Evolutionary conservation across 2,797 vertebrate genomes (phyloP).

Genomic region (Syngnathus rostellatus): DNA sequence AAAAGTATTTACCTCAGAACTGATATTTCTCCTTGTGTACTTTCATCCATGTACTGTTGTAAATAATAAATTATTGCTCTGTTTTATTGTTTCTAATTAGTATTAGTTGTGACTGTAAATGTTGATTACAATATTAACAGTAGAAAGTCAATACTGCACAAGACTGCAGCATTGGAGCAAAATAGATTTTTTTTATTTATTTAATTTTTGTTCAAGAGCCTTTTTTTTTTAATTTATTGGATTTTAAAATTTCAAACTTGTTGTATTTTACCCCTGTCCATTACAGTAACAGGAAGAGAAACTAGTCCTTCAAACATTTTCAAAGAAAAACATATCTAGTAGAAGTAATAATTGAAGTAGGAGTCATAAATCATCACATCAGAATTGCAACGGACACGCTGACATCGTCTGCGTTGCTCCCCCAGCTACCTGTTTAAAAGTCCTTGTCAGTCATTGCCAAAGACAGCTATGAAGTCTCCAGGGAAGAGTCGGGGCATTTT

Average conservation of each 20-base stretch:
- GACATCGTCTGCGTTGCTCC: not conserved
- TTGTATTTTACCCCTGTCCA: too few species aligned
- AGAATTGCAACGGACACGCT: not conserved
- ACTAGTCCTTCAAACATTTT: not conserved
- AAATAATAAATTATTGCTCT: constrained; percentile 5
- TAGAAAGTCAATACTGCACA: not conserved
- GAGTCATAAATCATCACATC: not conserved
- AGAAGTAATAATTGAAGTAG: too few species aligned
- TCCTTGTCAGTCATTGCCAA: not conserved
- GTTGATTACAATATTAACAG: not conserved
- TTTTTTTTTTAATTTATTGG: too few species aligned
- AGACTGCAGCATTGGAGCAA: too few species aligned
- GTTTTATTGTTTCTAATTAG: not conserved
- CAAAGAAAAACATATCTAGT: not conserved
- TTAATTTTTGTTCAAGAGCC: not conserved
- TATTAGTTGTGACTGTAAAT: not conserved
- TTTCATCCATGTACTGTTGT: not conserved
- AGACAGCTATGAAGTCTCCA: not conserved
- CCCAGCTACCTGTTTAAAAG: not conserved
- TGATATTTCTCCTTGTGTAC: not conserved
- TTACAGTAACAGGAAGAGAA: too few species aligned
- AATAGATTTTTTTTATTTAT: too few species aligned
- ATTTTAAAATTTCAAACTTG: too few species aligned
- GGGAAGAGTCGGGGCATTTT: not conserved
- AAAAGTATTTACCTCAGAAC: not conserved